These are phyloP conservation scores for Psittacara wagleri DNA, from an alignment of 2,113 vertebrate species.

Conservation along the genomic window DNA sequence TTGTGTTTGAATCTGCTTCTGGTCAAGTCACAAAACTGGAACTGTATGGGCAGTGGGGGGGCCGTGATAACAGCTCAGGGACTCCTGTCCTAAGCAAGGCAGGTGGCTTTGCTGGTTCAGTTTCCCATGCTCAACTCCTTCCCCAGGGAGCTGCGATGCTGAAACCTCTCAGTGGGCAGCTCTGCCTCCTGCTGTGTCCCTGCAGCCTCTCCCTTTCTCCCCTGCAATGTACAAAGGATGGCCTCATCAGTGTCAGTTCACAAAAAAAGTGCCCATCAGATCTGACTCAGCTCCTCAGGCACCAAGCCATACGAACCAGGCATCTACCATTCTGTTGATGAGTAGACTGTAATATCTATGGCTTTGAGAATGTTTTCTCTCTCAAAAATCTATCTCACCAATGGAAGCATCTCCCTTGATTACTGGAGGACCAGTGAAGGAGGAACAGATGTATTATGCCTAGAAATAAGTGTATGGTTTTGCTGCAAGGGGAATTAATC, in stretches of 20 bases:
- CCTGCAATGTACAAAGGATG: background rate
- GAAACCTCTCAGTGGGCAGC: background rate
- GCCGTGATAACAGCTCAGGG: background rate
- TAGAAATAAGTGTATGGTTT: accelerated
- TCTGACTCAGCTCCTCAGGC: background rate
- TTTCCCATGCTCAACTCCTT: background rate
- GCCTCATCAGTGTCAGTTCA: background rate
- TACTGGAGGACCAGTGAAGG: background rate
- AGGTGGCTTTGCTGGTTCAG: background rate
- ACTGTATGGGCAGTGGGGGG: no score
- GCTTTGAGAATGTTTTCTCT: background rate
- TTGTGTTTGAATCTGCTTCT: background rate
- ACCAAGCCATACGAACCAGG: background rate
- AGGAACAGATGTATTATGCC: background rate
- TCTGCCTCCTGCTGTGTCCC: background rate
- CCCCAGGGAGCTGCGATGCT: background rate
- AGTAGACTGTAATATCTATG: background rate
- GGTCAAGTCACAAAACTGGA: background rate
- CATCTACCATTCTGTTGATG: background rate
- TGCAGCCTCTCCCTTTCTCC: background rate
- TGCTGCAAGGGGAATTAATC: background rate
- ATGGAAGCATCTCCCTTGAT: background rate
- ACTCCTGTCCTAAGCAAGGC: background rate
- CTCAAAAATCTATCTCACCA: background rate
- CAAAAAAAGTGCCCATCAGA: background rate